Evolutionary conservation across 2,113 vertebrate species (phyloP).

Genomic region (Sturnus vulgaris): DNA sequence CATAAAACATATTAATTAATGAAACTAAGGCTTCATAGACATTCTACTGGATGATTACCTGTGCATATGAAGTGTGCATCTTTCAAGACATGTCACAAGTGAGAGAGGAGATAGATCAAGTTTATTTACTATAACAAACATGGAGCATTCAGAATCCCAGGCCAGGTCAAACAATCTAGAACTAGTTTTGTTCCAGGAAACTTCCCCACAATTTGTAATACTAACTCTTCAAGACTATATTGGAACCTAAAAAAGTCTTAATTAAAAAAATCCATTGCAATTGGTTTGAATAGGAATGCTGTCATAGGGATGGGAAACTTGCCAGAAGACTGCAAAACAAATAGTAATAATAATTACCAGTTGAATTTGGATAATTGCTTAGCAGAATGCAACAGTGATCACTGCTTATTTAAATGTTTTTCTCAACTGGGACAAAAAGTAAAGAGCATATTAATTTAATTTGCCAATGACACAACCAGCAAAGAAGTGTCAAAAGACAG

Average conservation of each 20-base stretch:
- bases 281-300: constrained; percentile 16
- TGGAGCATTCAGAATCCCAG: neutral
- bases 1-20: neutral
- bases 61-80: neutral
- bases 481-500: neutral
- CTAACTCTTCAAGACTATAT: neutral
- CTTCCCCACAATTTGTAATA: neutral
- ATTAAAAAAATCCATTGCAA: constrained; percentile 34
- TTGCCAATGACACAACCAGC: neutral
- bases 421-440: neutral
- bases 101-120: neutral
- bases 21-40: neutral
- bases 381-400: neutral
- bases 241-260: neutral
- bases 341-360: constrained; percentile 20
- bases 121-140: neutral
- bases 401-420: neutral
- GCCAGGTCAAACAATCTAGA: neutral
- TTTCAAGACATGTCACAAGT: neutral
- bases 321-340: constrained; percentile 36
- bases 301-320: neutral
- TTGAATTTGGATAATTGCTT: constrained; percentile 35
- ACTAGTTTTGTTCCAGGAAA: neutral
- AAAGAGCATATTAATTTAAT: neutral
- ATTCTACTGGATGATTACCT: neutral